Evolutionary conservation across 2,797 vertebrate species (phyloP), one percentile per base, ranked within the genome.

Genomic region (Merluccius polli): DNA sequence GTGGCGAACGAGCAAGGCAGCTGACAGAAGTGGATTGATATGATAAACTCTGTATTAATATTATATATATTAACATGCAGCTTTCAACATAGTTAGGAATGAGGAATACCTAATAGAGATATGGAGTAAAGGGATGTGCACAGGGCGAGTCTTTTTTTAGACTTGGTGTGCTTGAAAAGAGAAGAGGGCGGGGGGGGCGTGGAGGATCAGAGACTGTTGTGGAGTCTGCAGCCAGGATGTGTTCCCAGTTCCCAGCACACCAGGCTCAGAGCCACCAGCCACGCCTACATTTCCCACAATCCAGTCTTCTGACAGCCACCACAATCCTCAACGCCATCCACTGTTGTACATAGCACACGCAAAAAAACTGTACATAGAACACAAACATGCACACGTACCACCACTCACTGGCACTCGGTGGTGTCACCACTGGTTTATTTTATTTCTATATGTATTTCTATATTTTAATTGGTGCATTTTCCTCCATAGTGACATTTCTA

Each of bases 271-370:
- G 27, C 29, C n/a, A 76, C 65, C 82, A 74, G 77, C 32, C 30
- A 78, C 65, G 77, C 73, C 79, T 32, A 70, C 27, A 29, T 36
- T 70, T 24, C 35, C 11, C 69, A 71, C 75, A 74, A 81, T 80
- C 75, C 32, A 69, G 38, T 77, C 70, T 68, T 31, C 35, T 67
- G 8, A 1, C 10, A 13, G 59, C 59, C 79, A 84, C 74, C 80
- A 83, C 82, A 74, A 75, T 75, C 82, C 74, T 59, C 38, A 75
- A 75, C 75, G 52, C 72, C 75, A 65, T 79, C 78, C 81, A 87
- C 83, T 76, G 81, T 10, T 89, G 88, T 89, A 87, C 75, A 91
- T 88, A 90, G 31, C 36, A 76, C 74, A 87, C 33, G n/a, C n/a
- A n/a, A 4, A 24, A 18, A 68, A 79, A 73, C 75, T 88, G 87